These are phyloP conservation scores for Cheumatopsyche charites DNA, from an alignment of 1,140 invertebrate genomes.

Conservation along the genomic window DNA sequence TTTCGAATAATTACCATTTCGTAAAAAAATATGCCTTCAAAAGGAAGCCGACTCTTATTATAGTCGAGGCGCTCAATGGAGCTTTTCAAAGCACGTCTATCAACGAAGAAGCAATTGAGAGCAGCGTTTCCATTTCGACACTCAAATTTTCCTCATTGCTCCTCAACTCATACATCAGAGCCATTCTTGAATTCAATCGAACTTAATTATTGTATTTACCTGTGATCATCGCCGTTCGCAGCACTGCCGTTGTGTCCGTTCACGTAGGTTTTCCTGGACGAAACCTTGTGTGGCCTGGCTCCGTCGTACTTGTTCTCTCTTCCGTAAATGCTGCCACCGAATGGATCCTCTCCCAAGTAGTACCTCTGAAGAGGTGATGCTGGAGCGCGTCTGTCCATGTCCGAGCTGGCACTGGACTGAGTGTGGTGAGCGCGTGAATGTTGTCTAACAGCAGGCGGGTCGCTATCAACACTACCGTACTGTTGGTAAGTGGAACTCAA, in stretches of 20 bases:
- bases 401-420: constrained; percentile 32
- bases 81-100: too few species aligned
- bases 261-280: constrained; percentile 51
- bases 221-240: constrained; percentile 51
- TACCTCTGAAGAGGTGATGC: constrained; percentile 71
- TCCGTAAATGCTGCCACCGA: constrained; percentile 78
- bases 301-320: constrained; percentile 78
- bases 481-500: constrained; percentile 60
- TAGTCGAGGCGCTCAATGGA: too few species aligned
- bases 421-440: constrained; percentile 36
- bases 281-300: constrained; percentile 59
- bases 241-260: constrained; percentile 54
- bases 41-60: too few species aligned
- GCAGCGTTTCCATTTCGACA: too few species aligned
- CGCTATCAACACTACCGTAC: constrained; percentile 59
- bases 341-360: constrained; percentile 83
- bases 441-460: constrained; percentile 54
- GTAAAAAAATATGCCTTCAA: too few species aligned
- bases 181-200: too few species aligned
- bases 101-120: too few species aligned
- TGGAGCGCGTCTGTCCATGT: constrained; percentile 52
- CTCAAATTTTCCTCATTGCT: too few species aligned
- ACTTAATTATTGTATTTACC: constrained; percentile 52
- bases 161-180: too few species aligned
- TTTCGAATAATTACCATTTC: too few species aligned